phyloP scores from a whole-genome alignment of 1,140 invertebrate species.

The Dolichoris vasculosae region DNA sequence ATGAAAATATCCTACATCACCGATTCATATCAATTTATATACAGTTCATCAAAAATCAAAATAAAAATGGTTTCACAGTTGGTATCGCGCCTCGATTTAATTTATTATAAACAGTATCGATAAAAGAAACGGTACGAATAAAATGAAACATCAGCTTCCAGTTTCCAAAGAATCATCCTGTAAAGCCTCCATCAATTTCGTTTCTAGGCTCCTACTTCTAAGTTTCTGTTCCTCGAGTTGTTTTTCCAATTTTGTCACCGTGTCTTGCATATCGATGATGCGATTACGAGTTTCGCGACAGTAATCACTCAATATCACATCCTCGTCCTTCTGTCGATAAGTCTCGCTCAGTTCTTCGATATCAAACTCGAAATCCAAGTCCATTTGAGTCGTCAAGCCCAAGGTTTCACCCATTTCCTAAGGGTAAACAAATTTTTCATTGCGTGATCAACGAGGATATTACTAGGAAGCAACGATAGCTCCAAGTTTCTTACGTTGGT shows the following conservation, averaged over 20 bases:
- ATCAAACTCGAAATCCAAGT: constrained; percentile 51
- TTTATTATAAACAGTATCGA: too few relatives aligned
- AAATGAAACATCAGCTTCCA: not conserved
- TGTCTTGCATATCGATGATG: constrained; percentile 55
- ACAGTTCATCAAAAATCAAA: not conserved
- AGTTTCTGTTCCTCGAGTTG: constrained; percentile 61
- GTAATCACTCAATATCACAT: constrained; percentile 52
- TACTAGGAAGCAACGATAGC: too few relatives aligned
- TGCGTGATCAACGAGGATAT: too few relatives aligned
- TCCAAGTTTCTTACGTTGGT: too few relatives aligned
- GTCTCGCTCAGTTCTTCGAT: constrained; percentile 49
- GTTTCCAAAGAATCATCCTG: not conserved
- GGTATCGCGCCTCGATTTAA: not conserved
- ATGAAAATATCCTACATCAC: not conserved
- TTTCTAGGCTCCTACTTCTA: constrained; percentile 59
- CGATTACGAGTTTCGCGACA: constrained; percentile 53
- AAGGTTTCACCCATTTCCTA: not conserved
- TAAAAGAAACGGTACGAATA: too few relatives aligned
- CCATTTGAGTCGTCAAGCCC: constrained; percentile 27
- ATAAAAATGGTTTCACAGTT: too few relatives aligned
- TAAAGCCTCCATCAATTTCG: constrained; percentile 62
- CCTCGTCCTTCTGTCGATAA: constrained; percentile 32
- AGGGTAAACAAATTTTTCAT: not conserved
- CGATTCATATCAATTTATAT: too few relatives aligned
- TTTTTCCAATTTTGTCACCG: constrained; percentile 58